A percentile compares a stretch with the other conserved stretches of the same genome.
Conservation (phyloP, 2,113 vertebrate genomes). For the Oriolus oriolus region DNA sequence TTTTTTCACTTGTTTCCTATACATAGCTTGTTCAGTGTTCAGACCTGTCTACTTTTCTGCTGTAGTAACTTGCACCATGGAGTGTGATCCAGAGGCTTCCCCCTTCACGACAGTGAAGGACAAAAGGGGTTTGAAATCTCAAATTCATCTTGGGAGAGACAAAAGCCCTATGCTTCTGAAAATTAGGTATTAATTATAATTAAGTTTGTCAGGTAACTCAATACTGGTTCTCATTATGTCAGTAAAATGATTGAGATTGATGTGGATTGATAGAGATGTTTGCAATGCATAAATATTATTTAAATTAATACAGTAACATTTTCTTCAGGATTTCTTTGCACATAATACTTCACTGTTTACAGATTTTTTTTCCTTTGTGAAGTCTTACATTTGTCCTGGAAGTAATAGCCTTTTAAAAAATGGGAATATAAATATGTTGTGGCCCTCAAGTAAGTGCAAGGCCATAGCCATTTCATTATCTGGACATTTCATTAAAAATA, state of each 20-base stretch:
- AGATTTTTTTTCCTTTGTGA: neutral
- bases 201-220: neutral
- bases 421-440: neutral
- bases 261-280: neutral
- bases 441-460: neutral
- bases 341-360: neutral
- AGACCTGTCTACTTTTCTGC: neutral
- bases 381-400: neutral
- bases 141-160: neutral
- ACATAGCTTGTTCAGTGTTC: neutral
- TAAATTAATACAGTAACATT: neutral
- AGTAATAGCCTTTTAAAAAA: neutral
- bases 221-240: neutral
- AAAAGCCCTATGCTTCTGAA: neutral
- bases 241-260: neutral
- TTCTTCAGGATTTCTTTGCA: neutral
- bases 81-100: neutral
- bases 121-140: neutral
- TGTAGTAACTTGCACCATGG: neutral
- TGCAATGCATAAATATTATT: neutral
- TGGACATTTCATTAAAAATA: neutral
- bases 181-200: neutral
- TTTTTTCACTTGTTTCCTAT: neutral
- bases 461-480: neutral
- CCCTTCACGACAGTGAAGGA: rapidly evolving